Evolutionary conservation across 2,113 vertebrate genomes (phyloP), one percentile per base, ranked within the genome.

Genomic region (Microtus richardsoni): DNA sequence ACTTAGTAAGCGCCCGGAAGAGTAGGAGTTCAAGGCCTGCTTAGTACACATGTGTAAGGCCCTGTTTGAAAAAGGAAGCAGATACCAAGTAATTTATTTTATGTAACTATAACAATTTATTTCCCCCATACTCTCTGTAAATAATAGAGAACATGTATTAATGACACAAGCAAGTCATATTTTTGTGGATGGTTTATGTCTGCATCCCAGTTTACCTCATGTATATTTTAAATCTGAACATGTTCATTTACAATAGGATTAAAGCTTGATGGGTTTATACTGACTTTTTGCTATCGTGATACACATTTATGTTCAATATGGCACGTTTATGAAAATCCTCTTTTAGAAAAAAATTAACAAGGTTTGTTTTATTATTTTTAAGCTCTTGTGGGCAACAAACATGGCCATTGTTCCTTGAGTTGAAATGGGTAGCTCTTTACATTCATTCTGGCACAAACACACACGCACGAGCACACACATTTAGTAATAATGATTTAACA

Each of bases 191-290:
- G 39, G 21, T 94, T 2, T 89, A 26, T 22, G 2, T 26, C 54
- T 91, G 3, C 0, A 8, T 74, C 41, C 58, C 1, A 47, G 3
- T 74, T 97, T 89, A 54, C 2, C 17, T 58, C 39, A 64, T 39
- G 4, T 33, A 71, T 73, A 5, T 92, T 79, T 96, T 90, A 60
- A 82, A 83, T 77, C 2, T 73, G 78, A 17, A 30, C 24, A 82
- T 60, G 78, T 52, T 92, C 70, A 44, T 79, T 91, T 86, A 70
- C 4, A 47, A 21, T 30, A 68, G 2, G 36, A 85, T 21, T 92
- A 84, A 88, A 39, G 5, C 39, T 93, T 95, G n/a, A 83, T 64
- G 39, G 92, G 14, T 88, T 90, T 74, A 75, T 80, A 16, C 21
- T 84, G 17, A 28, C 3, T 68, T 33, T 94, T 68, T 68, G 36